Conservation (phyloP, 1,140 invertebrate genomes). For the Pachyrhynchus sulphureomaculatus region DNA sequence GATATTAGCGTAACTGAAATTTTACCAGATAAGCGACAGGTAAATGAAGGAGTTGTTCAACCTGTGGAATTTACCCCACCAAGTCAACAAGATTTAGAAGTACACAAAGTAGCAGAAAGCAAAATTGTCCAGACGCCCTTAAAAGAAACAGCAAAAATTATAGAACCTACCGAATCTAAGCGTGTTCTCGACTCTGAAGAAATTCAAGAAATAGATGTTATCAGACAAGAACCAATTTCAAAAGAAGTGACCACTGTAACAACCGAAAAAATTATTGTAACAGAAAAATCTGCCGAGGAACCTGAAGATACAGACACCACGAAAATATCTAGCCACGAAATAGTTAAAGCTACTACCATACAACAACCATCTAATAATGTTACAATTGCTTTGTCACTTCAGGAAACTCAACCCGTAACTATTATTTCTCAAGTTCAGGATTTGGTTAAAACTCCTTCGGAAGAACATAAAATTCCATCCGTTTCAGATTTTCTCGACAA, state of each 20-base stretch:
- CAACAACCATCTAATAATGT: slow-evolving; percentile 29
- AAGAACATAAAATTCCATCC: neutral
- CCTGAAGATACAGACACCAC: neutral
- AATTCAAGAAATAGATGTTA: neutral
- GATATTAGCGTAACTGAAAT: slow-evolving; percentile 11
- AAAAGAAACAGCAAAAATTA: neutral
- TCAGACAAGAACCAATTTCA: slow-evolving; percentile 4
- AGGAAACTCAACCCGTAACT: slow-evolving; percentile 26
- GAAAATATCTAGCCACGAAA: neutral
- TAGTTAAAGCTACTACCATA: neutral
- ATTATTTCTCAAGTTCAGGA: neutral
- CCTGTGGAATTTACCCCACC: no score
- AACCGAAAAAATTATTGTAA: neutral
- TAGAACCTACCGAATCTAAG: neutral
- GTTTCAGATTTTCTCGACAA: slow-evolving; percentile 29
- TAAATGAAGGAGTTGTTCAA: neutral
- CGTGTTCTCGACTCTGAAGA: neutral
- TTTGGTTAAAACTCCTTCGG: neutral
- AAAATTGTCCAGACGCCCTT: neutral
- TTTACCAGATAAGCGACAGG: neutral
- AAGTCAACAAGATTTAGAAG: neutral
- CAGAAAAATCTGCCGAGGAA: neutral
- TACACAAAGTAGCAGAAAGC: neutral
- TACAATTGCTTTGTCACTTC: slow-evolving; percentile 32
- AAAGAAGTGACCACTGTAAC: slow-evolving; percentile 11